Conservation (phyloP, 2,797 vertebrate species). For the Gallinago nigripennis region DNA sequence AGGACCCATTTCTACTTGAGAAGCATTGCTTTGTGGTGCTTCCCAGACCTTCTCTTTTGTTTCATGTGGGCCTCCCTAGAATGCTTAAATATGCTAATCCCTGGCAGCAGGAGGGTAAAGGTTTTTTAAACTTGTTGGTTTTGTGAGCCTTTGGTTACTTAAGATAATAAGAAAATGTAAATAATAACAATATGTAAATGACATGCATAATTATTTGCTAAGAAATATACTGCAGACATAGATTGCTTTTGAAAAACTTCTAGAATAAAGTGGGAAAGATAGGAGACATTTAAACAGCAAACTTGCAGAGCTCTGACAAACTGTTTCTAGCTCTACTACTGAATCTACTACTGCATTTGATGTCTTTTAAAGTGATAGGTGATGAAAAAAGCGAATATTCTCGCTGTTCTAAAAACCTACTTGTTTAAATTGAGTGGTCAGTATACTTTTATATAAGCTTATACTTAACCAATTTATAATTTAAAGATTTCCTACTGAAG, state of each 20-base stretch:
- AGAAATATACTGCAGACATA: not conserved
- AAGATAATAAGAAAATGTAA: slow-evolving; percentile 32
- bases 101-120: slow-evolving; percentile 6
- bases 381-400: not conserved
- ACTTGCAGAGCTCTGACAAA: not conserved
- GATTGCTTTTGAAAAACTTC: not conserved
- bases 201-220: not conserved
- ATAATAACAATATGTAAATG: not conserved
- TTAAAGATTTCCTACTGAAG: not conserved
- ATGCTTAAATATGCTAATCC: slow-evolving; percentile 60
- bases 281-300: not conserved
- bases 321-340: not conserved
- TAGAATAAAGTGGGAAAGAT: not conserved
- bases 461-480: not conserved
- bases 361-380: not conserved
- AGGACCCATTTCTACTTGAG: slow-evolving; percentile 6
- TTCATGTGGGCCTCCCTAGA: slow-evolving; percentile 26
- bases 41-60: slow-evolving; percentile 39
- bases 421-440: not conserved
- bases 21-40: slow-evolving; percentile 40
- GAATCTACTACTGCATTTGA: not conserved
- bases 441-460: not conserved
- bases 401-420: not conserved
- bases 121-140: not conserved
- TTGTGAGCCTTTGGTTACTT: slow-evolving; percentile 12